Evolutionary conservation across 2,797 vertebrate species (phyloP), one percentile per base, ranked within the genome.

Genomic region (Pseudomugil tenellus): DNA sequence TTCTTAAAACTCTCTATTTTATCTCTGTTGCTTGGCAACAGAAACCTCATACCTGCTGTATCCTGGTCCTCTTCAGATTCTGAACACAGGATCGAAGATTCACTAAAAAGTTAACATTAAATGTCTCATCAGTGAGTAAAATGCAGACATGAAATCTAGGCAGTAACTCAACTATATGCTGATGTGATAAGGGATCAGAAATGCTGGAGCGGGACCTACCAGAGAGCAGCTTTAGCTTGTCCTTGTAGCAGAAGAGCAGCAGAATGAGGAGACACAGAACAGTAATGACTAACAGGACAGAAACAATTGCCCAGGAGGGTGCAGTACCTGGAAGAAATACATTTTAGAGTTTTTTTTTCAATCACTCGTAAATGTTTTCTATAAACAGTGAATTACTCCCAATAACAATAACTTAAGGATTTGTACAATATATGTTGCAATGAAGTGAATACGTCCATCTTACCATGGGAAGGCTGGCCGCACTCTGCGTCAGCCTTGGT

Each of bases 401-500:
- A n/a, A n/a, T n/a, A n/a, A n/a, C n/a, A n/a, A n/a, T 19, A 28
- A 17, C 0, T 14, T 7, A 2, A 13, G 9, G 37, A 46, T 46
- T 48, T 46, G 28, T 25, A 35, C 19, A 35, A 12, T 9, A n/a
- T 8, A 32, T 16, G 26, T 19, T 17, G 49, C 21, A 13, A 28
- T n/a, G 13, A 19, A 34, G 21, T 4, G 17, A 53, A 23, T 1
- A 32, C 43, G 29, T 29, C 29, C 2, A 25, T 57, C 90, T 72
- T 86, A 94, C 94, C 83, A 16, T 87, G 49, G 17, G 80, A 34
- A 54, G 31, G 72, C 10, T 63, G 68, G 81, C 92, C 92, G 69
- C 98, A 99, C 72, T 87, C 78, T 21, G 88, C 94, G 35, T 99
- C 96, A 0, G 93, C 90, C 48, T 90, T 83, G 21, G 88, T 67